Percentiles rank a stretch among this genome's conserved stretches.
These are phyloP conservation scores for Arrhamphus sclerolepis DNA, from an alignment of 2,797 vertebrate genomes.

Conservation along the genomic window DNA sequence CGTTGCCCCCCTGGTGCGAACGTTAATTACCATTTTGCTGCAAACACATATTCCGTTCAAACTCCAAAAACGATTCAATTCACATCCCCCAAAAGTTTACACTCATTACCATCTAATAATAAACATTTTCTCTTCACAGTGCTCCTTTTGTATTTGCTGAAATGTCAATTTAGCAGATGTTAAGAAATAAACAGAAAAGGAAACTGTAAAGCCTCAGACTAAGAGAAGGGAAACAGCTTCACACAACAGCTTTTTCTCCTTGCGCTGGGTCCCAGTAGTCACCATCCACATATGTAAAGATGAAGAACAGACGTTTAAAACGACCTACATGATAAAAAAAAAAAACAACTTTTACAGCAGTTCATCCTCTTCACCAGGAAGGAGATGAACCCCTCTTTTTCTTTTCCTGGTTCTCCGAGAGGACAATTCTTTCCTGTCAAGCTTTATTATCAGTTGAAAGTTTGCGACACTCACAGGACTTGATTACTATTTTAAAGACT, in stretches of 20 bases:
- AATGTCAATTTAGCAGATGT: neutral
- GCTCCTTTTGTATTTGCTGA: neutral
- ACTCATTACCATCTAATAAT: too few species aligned
- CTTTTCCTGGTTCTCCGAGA: neutral
- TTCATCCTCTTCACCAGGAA: neutral
- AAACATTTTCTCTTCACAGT: too few species aligned
- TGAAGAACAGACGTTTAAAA: neutral
- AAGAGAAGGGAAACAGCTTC: neutral
- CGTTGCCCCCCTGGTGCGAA: too few species aligned
- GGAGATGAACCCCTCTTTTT: slow-evolving; percentile 17
- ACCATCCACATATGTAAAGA: neutral
- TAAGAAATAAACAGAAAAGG: neutral
- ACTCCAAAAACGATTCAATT: too few species aligned
- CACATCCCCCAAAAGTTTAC: too few species aligned
- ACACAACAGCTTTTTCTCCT: too few species aligned
- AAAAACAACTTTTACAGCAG: neutral
- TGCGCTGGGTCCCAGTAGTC: neutral
- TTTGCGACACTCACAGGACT: slow-evolving; percentile 41
- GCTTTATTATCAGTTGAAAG: slow-evolving; percentile 36
- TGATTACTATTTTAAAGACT: slow-evolving; percentile 66
- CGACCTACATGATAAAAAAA: neutral
- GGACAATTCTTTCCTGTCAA: slow-evolving; percentile 4
- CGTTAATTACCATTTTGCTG: too few species aligned
- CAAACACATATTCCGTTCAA: too few species aligned
- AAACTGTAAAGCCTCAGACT: neutral